phyloP scores from a whole-genome alignment of 2,797 vertebrate genomes.

The Manis javanica region DNA sequence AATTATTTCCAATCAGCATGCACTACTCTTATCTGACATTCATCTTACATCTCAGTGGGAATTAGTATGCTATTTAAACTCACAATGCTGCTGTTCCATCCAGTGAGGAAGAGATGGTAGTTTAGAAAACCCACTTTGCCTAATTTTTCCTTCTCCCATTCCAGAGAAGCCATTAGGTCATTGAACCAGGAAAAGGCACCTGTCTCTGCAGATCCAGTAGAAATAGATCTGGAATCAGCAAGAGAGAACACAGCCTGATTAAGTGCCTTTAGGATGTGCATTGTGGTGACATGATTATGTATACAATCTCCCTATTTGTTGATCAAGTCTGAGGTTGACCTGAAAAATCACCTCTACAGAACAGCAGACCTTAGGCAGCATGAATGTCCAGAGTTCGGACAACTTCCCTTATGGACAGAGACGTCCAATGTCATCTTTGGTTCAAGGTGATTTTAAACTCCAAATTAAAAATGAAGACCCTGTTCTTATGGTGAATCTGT shows the following conservation, averaged over 20 bases:
- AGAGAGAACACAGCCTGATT: slow-evolving; percentile 44
- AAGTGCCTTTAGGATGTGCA: background rate
- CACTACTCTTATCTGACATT: background rate
- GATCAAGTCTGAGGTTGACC: background rate
- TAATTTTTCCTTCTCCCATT: slow-evolving; percentile 94
- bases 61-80: slow-evolving; percentile 68
- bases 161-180: slow-evolving; percentile 92
- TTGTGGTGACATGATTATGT: background rate
- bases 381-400: background rate
- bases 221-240: slow-evolving; percentile 93
- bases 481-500: background rate
- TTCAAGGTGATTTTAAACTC: slow-evolving; percentile 12
- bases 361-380: background rate
- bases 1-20: background rate
- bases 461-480: slow-evolving; percentile 50
- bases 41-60: slow-evolving; percentile 2
- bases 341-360: slow-evolving; percentile 20
- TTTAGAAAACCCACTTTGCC: slow-evolving; percentile 94
- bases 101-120: slow-evolving; percentile 94
- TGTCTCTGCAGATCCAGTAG: slow-evolving; percentile 96
- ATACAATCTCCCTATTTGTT: background rate
- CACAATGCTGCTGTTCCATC: slow-evolving; percentile 92
- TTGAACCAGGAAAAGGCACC: slow-evolving; percentile 96
- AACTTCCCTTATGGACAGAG: slow-evolving; percentile 18
- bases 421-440: background rate